These are phyloP conservation scores for Apamea epomidion DNA, from an alignment of 2,888 invertebrate species.

Conservation along the genomic window DNA sequence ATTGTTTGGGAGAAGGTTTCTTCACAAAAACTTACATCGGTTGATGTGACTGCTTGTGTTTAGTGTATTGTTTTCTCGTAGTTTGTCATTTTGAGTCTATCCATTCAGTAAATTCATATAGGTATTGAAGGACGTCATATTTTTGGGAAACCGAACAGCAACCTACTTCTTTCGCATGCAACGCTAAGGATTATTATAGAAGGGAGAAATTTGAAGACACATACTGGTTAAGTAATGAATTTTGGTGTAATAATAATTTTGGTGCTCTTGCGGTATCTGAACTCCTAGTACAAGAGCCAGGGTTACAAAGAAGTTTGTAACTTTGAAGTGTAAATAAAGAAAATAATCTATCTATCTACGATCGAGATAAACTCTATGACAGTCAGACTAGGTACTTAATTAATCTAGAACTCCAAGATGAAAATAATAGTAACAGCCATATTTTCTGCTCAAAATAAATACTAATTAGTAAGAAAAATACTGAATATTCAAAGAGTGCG, in stretches of 20 bases:
- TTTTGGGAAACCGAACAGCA: neutral
- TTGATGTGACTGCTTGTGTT: neutral
- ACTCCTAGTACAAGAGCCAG: neutral
- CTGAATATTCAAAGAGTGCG: constrained; percentile 44
- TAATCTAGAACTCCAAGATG: neutral
- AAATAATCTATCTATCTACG: neutral
- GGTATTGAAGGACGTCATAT: neutral
- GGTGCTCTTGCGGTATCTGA: neutral
- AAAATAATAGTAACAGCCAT: neutral
- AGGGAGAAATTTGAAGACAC: neutral
- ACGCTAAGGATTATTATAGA: neutral
- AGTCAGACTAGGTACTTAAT: neutral
- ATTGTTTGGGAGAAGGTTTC: neutral
- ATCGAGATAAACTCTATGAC: neutral
- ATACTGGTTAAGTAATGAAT: neutral
- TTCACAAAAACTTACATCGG: neutral
- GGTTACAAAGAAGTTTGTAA: neutral
- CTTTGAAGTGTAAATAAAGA: neutral
- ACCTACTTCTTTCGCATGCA: neutral
- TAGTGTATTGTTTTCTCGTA: neutral
- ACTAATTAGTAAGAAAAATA: constrained; percentile 39
- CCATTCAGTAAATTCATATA: neutral
- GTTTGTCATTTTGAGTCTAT: neutral
- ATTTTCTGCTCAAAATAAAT: constrained; percentile 19
- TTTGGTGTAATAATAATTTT: neutral